A percentile compares a stretch with the other conserved stretches of the same genome.
phyloP scores from a whole-genome alignment of 2,113 vertebrate genomes.

The Nicator chloris region DNA sequence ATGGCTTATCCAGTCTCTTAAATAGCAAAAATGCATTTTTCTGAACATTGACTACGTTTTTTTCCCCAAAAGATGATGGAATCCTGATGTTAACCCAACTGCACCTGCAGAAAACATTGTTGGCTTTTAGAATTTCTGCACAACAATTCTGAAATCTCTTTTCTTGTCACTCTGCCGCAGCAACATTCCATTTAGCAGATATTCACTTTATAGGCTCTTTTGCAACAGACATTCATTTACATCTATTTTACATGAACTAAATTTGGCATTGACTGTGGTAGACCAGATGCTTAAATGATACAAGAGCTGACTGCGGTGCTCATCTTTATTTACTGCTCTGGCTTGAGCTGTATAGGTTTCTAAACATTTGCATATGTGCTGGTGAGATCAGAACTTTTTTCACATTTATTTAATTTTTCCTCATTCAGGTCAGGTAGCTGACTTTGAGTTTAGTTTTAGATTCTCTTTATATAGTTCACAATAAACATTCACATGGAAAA shows the following conservation, averaged over 20 bases:
- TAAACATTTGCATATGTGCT: slow-evolving; percentile 21
- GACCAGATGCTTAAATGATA: slow-evolving; percentile 48
- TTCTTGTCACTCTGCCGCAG: background rate
- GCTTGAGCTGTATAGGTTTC: slow-evolving; percentile 12
- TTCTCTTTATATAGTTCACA: background rate
- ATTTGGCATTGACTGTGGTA: slow-evolving; percentile 44
- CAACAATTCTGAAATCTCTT: slow-evolving; percentile 3
- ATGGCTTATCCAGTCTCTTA: background rate
- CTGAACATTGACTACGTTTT: background rate
- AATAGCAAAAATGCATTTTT: background rate
- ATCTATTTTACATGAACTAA: slow-evolving; percentile 57
- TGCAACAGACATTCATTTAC: slow-evolving; percentile 44
- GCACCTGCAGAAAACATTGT: slow-evolving; percentile 3
- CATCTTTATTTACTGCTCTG: slow-evolving; percentile 40
- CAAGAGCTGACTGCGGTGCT: background rate
- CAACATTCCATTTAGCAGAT: background rate
- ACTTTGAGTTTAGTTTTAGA: background rate
- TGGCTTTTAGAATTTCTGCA: background rate
- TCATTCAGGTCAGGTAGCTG: background rate
- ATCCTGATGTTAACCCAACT: background rate
- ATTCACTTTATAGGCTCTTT: slow-evolving; percentile 25
- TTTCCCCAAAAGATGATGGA: background rate
- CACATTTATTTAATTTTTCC: background rate
- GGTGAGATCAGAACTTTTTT: background rate
- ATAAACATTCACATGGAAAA: background rate